Percentiles rank a stretch among this genome's conserved stretches.
These are phyloP conservation scores for Herpailurus yagouaroundi DNA, from an alignment of 2,113 vertebrate genomes.

Conservation along the genomic window DNA sequence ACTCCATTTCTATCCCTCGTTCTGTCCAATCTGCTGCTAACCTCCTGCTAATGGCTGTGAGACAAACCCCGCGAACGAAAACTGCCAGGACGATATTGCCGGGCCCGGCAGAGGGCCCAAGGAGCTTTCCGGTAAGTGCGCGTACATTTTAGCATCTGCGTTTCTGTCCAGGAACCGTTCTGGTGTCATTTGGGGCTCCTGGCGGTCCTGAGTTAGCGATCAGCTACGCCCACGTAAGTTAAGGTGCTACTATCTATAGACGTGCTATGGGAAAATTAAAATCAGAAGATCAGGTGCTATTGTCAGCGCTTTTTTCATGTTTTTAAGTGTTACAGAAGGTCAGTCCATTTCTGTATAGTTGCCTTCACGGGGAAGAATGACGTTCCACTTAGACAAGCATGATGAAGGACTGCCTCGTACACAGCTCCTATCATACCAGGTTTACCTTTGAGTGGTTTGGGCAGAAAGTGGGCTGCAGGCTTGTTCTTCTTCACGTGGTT, in stretches of 20 bases:
- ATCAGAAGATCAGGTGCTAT: neutral
- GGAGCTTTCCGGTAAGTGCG: neutral
- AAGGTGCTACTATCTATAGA: neutral
- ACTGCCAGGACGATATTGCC: neutral
- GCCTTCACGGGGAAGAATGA: neutral
- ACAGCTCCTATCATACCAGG: neutral
- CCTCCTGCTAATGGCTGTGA: neutral
- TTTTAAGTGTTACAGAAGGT: neutral
- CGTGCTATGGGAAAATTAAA: neutral
- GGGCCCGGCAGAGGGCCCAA: neutral
- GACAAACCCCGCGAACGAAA: neutral
- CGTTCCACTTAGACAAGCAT: slow-evolving; percentile 20
- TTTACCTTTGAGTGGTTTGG: slow-evolving; percentile 99
- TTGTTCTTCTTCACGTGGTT: slow-evolving; percentile 99
- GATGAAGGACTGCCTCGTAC: neutral
- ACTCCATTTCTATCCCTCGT: neutral
- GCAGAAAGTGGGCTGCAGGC: slow-evolving; percentile 98
- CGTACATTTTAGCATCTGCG: neutral
- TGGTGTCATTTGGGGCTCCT: neutral
- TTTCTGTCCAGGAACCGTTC: neutral
- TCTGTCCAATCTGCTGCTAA: neutral
- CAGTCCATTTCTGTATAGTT: neutral
- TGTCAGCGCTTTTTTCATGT: neutral
- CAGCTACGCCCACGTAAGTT: neutral
- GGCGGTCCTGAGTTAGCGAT: neutral